phyloP scores from a whole-genome alignment of 2,797 vertebrate species.

The Malurus leucopterus region DNA sequence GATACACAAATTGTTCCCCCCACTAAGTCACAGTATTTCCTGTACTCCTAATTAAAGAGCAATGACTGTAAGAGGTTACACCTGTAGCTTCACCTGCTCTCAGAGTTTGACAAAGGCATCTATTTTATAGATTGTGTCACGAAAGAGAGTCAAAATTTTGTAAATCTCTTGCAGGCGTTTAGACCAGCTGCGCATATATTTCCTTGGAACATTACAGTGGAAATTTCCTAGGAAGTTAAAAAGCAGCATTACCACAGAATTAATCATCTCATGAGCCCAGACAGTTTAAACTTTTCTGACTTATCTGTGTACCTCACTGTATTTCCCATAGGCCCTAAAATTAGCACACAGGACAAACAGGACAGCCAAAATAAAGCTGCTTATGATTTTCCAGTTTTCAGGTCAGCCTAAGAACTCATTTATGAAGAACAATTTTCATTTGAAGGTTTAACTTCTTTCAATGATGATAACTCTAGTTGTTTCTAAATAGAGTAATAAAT shows the following conservation, averaged over 20 bases:
- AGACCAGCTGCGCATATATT: background rate
- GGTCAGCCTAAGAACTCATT: background rate
- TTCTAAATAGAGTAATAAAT: no score
- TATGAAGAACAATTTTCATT: background rate
- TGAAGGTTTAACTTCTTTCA: background rate
- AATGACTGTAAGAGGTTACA: background rate
- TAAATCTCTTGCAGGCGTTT: background rate
- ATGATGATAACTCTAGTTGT: background rate
- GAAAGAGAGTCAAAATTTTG: background rate
- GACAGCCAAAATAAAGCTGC: background rate
- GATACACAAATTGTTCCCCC: background rate
- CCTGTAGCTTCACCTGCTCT: background rate
- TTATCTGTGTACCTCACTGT: background rate
- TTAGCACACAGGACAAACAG: background rate
- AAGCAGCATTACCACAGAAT: background rate
- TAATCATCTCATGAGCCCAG: background rate
- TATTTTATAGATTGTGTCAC: background rate
- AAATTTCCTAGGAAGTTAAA: background rate
- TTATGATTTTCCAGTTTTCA: background rate
- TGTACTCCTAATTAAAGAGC: background rate
- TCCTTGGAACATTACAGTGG: background rate
- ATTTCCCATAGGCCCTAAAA: background rate
- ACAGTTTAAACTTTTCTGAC: background rate
- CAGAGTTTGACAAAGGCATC: background rate
- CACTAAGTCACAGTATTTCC: background rate